Conservation (phyloP, 1,140 invertebrate species). For the Propsilocerus akamusi region DNA sequence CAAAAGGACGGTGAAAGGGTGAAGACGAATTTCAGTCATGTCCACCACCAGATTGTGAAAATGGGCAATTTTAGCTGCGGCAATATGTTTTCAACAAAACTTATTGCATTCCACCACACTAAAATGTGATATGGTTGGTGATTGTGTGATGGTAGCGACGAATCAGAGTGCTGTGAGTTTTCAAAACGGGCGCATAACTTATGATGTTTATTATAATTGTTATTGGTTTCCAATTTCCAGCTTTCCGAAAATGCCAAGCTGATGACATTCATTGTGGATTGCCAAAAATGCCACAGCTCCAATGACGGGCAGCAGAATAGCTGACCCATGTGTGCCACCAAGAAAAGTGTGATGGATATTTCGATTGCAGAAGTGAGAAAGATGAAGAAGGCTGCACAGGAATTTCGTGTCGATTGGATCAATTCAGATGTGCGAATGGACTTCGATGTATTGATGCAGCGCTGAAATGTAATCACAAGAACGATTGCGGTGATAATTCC, state of each 20-base stretch:
- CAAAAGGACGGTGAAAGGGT: constrained; percentile 75
- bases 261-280: constrained; percentile 66
- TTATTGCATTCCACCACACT: constrained; percentile 76
- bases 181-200: constrained; percentile 7
- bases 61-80: constrained; percentile 66
- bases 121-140: constrained; percentile 83
- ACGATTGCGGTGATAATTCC: constrained; percentile 77
- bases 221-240: constrained; percentile 27
- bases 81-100: constrained; percentile 89
- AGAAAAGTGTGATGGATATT: constrained; percentile 79
- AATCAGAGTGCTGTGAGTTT: constrained; percentile 85
- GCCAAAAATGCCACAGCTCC: constrained; percentile 22
- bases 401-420: constrained; percentile 61
- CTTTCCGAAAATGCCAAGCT: constrained; percentile 64
- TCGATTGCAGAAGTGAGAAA: constrained; percentile 67
- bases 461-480: constrained; percentile 71
- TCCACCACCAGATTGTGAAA: constrained; percentile 74
- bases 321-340: constrained; percentile 64
- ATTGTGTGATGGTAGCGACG: constrained; percentile 91
- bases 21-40: constrained; percentile 80
- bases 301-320: constrained; percentile 24
- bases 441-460: constrained; percentile 64
- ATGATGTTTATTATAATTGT: background rate
- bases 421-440: constrained; percentile 73
- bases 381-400: constrained; percentile 67